Evolutionary conservation across 2,888 invertebrate species (phyloP), one percentile per base, ranked within the genome.

Genomic region (Ectemnius cavifrons): DNA sequence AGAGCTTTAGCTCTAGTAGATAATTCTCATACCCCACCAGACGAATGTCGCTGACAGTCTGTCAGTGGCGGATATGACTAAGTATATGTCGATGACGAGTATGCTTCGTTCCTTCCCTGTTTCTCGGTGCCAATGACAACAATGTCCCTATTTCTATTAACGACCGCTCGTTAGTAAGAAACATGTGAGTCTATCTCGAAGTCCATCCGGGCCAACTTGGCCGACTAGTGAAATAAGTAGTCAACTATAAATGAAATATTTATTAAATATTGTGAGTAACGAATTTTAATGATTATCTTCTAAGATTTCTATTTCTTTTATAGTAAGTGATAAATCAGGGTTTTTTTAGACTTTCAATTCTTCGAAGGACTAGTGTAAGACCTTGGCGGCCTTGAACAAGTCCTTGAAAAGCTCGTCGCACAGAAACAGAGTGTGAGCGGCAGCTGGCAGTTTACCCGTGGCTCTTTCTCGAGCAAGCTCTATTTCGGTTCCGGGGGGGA

Each of bases 371-470:
- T 13, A 2, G 49, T n/a, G 23, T 23, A 4, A 47, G 28, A 58
- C 46, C 57, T 18, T 6, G 59, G 52, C 16, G 76, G 46, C 81
- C 78, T 78, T 81, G 80, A 81, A 68, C 73, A 72, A 70, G 74
- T 69, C 68, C 77, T 76, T 72, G 59, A 64, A 68, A 64, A 69
- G 52, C 23, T 61, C 62, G 49, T 37, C 37, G 52, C 4, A 46
- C 16, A 58, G 64, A 67, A 37, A 27, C 61, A 28, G 63, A 47
- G 46, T 52, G 46, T 52, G 37, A 14, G 28, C 57, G 23, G 66
- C 37, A 60, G 63, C 76, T 78, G 78, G 80, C 82, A 82, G 63
- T 63, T 63, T 69, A 74, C 70, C 64, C 74, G 73, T 11, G 67
- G 46, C 62, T 71, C 63, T 69, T 76, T 76, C 73, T 64, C 61